Evolutionary conservation across 2,888 invertebrate species (phyloP).

Genomic region (Pyrrhosoma nymphula): DNA sequence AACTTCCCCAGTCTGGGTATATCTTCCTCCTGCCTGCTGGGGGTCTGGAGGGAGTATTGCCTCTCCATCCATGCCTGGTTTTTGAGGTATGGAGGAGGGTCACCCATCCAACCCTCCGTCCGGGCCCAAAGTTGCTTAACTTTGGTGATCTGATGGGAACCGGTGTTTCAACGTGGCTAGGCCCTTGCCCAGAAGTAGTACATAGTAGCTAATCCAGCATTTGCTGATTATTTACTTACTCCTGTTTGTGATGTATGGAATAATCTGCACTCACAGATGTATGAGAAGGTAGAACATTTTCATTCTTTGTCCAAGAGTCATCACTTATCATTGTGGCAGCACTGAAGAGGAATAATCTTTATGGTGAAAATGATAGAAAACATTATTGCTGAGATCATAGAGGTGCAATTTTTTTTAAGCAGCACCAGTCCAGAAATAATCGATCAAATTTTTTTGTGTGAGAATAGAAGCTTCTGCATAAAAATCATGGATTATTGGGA

Average conservation of each 20-base stretch:
- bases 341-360: not conserved
- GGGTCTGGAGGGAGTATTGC: too few relatives aligned
- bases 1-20: too few relatives aligned
- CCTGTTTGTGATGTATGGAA: not conserved
- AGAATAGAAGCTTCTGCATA: not conserved
- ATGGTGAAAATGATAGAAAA: not conserved
- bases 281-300: not conserved
- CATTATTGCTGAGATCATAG: not conserved
- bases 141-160: too few relatives aligned
- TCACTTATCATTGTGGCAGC: not conserved
- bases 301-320: not conserved
- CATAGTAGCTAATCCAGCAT: not conserved
- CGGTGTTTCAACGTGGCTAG: too few relatives aligned
- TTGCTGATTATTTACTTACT: not conserved
- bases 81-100: too few relatives aligned
- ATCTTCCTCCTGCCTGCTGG: too few relatives aligned
- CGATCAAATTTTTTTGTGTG: not conserved
- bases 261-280: not conserved
- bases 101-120: too few relatives aligned
- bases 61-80: too few relatives aligned
- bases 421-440: not conserved
- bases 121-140: too few relatives aligned
- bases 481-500: not conserved
- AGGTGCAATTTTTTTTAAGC: not conserved
- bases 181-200: too few relatives aligned